Percentiles rank a stretch among this genome's conserved stretches.
phyloP scores from a whole-genome alignment of 2,888 invertebrate species.

The Iselma pallidipennis region DNA sequence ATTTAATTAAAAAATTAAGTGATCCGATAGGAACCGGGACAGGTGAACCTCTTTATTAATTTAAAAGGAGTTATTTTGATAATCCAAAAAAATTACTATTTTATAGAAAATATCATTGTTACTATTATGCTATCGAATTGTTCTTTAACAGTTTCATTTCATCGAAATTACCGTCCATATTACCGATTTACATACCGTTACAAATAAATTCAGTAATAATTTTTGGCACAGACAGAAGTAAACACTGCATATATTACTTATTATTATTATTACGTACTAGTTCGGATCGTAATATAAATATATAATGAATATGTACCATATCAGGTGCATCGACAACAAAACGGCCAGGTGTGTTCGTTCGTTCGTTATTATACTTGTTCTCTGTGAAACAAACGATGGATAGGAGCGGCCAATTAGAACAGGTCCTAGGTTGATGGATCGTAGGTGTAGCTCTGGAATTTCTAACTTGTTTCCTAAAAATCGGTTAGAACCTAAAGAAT shows the following conservation, averaged over 20 bases:
- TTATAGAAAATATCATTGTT: not conserved
- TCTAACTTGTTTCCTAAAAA: constrained; percentile 34
- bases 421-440: constrained; percentile 28
- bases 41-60: too few relatives aligned
- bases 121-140: not conserved
- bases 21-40: too few relatives aligned
- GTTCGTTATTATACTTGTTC: constrained; percentile 4
- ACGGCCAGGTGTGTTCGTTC: constrained; percentile 29
- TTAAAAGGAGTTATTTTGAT: too few relatives aligned
- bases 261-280: too few relatives aligned
- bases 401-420: constrained; percentile 36
- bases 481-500: constrained; percentile 15
- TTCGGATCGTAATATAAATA: too few relatives aligned
- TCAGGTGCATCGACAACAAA: constrained; percentile 36
- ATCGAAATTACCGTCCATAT: constrained; percentile 22
- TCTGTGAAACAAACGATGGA: constrained; percentile 18
- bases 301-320: constrained; percentile 28
- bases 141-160: constrained; percentile 1
- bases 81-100: too few relatives aligned
- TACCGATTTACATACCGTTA: too few relatives aligned
- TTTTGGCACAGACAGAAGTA: constrained; percentile 37
- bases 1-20: too few relatives aligned
- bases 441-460: constrained; percentile 33
- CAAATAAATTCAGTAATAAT: constrained; percentile 38
- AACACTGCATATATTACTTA: constrained; percentile 23